Evolutionary conservation across 2,797 vertebrate species (phyloP).

Genomic region (Acanthiza pusilla): DNA sequence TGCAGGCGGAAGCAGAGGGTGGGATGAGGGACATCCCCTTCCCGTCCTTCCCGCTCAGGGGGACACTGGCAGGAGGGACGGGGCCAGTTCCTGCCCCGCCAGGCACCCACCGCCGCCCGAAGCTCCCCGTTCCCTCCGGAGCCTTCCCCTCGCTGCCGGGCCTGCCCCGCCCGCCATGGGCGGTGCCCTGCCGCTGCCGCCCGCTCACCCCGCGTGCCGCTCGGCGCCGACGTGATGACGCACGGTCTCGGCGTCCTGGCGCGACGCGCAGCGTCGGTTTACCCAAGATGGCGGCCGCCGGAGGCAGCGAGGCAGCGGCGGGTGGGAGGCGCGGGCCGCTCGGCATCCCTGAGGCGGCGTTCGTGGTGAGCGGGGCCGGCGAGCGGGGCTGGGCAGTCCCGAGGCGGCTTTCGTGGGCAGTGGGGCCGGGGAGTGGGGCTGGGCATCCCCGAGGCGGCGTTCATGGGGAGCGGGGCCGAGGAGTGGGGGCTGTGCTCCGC

Average conservation of each 20-base stretch:
- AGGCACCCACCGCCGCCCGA: no score
- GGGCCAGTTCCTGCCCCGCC: rapidly evolving
- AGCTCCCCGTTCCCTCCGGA: no score
- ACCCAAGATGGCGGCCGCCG: constrained; percentile 84
- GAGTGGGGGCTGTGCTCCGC: background rate
- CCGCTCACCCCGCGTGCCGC: background rate
- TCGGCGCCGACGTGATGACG: background rate
- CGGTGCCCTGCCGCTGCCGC: background rate
- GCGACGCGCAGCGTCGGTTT: background rate
- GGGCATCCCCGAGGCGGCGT: background rate
- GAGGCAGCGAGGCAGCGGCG: constrained; percentile 77
- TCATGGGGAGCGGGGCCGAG: constrained; percentile 58
- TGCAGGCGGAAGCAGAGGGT: background rate
- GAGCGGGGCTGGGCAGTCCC: background rate
- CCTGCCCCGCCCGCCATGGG: background rate
- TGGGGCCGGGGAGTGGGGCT: background rate
- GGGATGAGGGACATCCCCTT: no score
- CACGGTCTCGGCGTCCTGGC: rapidly evolving
- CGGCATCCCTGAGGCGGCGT: constrained; percentile 91
- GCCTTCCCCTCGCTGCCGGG: no score
- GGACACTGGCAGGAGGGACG: background rate
- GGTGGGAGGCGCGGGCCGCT: constrained; percentile 83
- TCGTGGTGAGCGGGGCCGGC: constrained; percentile 82
- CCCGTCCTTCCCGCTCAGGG: background rate
- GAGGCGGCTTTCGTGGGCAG: constrained; percentile 78